Evolutionary conservation across 2,797 vertebrate genomes (phyloP), one percentile per base, ranked within the genome.

Genomic region (Anguilla marmorata): DNA sequence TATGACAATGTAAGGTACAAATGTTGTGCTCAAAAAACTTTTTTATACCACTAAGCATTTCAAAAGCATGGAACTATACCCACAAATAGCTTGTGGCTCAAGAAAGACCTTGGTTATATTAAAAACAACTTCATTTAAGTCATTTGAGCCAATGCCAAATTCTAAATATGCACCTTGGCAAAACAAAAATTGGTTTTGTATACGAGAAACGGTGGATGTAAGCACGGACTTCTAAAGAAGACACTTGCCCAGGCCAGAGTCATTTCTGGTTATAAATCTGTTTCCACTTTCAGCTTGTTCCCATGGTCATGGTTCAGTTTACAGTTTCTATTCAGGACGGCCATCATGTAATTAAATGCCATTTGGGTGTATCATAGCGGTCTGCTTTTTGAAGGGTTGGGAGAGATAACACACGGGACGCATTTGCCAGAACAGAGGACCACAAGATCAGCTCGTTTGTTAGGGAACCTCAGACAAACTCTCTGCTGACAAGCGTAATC

Each of bases 311-410:
- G 91, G 69, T 84, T 76, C 89, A 88, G 79, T 84, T 82, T 87
- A 85, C 50, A 41, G 52, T 60, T 74, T 90, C 92, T 93, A 87
- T 93, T 92, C 90, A 90, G 91, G 88, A 93, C 66, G 89, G 89
- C 87, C 27, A 92, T 94, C 88, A 92, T 88, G 88, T 91, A 94
- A 94, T 94, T 94, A 94, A 91, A 84, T 91, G 86, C 91, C 92
- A 94, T 94, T 95, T 94, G 91, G 54, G 56, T 74, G 33, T 80
- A 92, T 89, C 92, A 91, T 58, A 90, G 91, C 87, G 92, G 93
- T 11, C 69, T 33, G 69, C 12, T 74, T 91, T 88, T 86, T 91
- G 90, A 94, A 93, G 66, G 48, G 82, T 54, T 85, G 90, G 87
- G 91, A 88, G 86, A 85, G 90, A 92, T 72, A 93, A 90, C 90